Conservation (phyloP, 2,888 invertebrate species). For the Zaprionus obscuricornis region DNA sequence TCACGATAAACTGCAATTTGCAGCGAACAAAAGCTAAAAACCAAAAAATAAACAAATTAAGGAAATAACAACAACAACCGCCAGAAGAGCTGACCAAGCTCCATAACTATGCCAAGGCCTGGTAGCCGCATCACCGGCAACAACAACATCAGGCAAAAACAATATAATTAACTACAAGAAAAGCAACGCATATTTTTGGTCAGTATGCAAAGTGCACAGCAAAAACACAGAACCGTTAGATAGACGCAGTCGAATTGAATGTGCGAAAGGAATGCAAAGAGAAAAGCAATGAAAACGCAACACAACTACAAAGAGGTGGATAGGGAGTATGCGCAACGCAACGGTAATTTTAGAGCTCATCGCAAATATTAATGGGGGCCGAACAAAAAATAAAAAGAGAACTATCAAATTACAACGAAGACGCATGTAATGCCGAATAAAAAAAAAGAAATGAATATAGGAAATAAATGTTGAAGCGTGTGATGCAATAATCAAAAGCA, state of each 20-base stretch:
- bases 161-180: neutral
- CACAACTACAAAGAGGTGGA: neutral
- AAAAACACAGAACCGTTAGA: slow-evolving; percentile 66
- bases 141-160: slow-evolving; percentile 32
- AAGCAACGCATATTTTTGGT: slow-evolving; percentile 28
- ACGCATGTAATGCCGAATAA: slow-evolving; percentile 22
- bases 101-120: slow-evolving; percentile 74
- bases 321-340: neutral
- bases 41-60: slow-evolving; percentile 28
- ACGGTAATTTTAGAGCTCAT: slow-evolving; percentile 57
- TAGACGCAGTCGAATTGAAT: neutral
- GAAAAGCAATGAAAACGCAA: too few relatives aligned
- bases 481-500: slow-evolving; percentile 55
- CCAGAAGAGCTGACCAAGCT: slow-evolving; percentile 53
- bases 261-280: slow-evolving; percentile 18
- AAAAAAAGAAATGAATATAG: slow-evolving; percentile 20
- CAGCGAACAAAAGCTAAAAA: slow-evolving; percentile 25
- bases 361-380: slow-evolving; percentile 62
- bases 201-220: slow-evolving; percentile 64
- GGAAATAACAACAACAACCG: slow-evolving; percentile 13
- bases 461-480: slow-evolving; percentile 27
- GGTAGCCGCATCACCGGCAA: slow-evolving; percentile 10
- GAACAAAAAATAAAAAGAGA: slow-evolving; percentile 48
- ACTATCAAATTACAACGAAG: slow-evolving; percentile 56
- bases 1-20: slow-evolving; percentile 30